Conservation (phyloP, 2,888 invertebrate species). For the Cantharis nigra region DNA sequence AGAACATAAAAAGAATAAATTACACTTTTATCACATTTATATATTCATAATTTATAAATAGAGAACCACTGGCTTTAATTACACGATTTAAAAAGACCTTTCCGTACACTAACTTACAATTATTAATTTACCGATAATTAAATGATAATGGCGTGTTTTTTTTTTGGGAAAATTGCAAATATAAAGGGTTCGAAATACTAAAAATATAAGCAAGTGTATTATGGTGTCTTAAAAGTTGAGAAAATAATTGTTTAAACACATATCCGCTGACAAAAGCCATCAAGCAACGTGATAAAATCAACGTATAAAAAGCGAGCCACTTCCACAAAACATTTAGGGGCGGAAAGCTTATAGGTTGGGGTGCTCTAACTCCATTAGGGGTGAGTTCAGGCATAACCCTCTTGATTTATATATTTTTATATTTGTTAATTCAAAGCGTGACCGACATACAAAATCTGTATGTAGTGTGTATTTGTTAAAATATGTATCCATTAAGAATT, state of each 20-base stretch:
- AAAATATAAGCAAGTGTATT: background rate
- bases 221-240: constrained; percentile 10
- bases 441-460: constrained; percentile 32
- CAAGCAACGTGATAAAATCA: constrained; percentile 34
- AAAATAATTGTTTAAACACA: constrained; percentile 33
- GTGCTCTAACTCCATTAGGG: constrained; percentile 36
- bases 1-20: background rate
- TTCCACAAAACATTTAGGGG: constrained; percentile 36
- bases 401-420: constrained; percentile 41
- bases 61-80: background rate
- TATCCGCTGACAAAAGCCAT: constrained; percentile 33
- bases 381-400: constrained; percentile 36
- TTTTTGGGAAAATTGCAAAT: background rate
- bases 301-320: constrained; percentile 32
- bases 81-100: background rate
- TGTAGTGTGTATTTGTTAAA: constrained; percentile 12
- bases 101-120: background rate
- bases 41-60: background rate
- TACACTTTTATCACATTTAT: background rate
- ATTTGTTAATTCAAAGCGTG: constrained; percentile 39
- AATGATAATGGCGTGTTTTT: background rate
- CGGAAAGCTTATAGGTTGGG: constrained; percentile 35
- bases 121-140: background rate
- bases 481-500: background rate
- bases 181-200: background rate